phyloP scores from a whole-genome alignment of 2,888 invertebrate genomes.

The Notodromas monacha region DNA sequence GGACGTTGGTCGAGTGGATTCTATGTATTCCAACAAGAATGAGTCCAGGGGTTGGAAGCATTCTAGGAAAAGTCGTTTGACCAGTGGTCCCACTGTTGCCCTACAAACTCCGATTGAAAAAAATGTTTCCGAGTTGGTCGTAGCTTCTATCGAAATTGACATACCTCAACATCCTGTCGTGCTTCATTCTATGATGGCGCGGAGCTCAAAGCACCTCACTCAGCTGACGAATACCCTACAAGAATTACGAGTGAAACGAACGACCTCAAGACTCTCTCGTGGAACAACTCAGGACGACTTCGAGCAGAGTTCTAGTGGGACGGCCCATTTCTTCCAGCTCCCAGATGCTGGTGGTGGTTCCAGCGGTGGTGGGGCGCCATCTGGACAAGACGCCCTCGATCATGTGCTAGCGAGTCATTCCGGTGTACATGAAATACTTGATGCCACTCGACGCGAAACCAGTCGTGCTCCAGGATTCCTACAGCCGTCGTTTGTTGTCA shows the following conservation, averaged over 20 bases:
- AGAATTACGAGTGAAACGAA: slow-evolving; percentile 46
- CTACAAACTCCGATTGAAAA: slow-evolving; percentile 30
- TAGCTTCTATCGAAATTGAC: slow-evolving; percentile 67
- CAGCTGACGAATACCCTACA: slow-evolving; percentile 71
- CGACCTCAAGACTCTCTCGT: slow-evolving; percentile 36
- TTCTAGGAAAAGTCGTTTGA: too few species aligned
- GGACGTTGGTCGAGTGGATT: slow-evolving; percentile 64
- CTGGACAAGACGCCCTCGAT: too few species aligned
- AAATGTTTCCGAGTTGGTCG: slow-evolving; percentile 42
- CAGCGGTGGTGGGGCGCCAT: too few species aligned
- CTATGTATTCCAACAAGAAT: slow-evolving; percentile 55
- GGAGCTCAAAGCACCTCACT: slow-evolving; percentile 65
- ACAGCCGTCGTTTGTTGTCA: slow-evolving; percentile 45
- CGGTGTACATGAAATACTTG: too few species aligned
- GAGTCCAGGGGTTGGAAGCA: too few species aligned
- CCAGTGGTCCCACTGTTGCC: not conserved
- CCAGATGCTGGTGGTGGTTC: too few species aligned
- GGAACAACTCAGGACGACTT: slow-evolving; percentile 18
- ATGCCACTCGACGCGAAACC: too few species aligned
- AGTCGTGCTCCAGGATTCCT: slow-evolving; percentile 20
- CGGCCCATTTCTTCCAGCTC: too few species aligned
- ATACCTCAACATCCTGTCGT: slow-evolving; percentile 95
- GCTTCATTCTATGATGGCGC: slow-evolving; percentile 86
- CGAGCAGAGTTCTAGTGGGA: too few species aligned
- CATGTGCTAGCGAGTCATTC: too few species aligned